Evolutionary conservation across 1,140 invertebrate genomes (phyloP), one percentile per base, ranked within the genome.

Genomic region (Aphidius ervi): DNA sequence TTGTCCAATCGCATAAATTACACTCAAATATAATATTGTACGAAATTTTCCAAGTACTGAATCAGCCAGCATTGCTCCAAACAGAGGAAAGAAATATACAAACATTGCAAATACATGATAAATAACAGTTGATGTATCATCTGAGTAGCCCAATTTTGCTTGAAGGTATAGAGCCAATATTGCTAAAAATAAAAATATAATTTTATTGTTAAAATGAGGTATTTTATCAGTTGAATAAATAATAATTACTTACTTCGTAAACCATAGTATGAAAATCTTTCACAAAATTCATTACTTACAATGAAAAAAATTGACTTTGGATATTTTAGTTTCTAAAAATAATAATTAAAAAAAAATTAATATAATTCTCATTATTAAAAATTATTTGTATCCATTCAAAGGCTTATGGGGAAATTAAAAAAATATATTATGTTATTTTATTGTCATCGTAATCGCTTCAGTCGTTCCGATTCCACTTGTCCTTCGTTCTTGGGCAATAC

Each of bases 211-310:
- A 16, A 16, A 16, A 16, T 0, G 16, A 16, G 16, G 37, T 31
- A 5, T 58, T n/a, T n/a, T 20, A 6, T 49, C 31, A 50, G 42
- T 16, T 16, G 16, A 16, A 16, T 16, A 16, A 16, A 16, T 16
- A 59, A 49, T 62, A 47, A 41, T 37, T 64, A 85, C 87, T 84
- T 81, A 97, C 94, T 90, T 87, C 90, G 87, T 90, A 97, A 93
- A 71, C 95, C 95, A 87, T 97, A 98, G 76, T 87, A 98, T 45
- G 89, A 93, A 79, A 98, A 98, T 71, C 95, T 84, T 81, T 98
- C 96, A 77, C 95, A 98, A 74, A 98, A 96, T 78, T 98, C 96
- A 85, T 94, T 97, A 70, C 86, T 88, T 61, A 98, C 83, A 70
- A 98, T 98, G 76, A 97, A 96, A 70, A 92, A 93, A n/a, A 97